Base-by-base conservation (phyloP, 2,113 vertebrate species). In the Urocynchramus pylzowi region DNA sequence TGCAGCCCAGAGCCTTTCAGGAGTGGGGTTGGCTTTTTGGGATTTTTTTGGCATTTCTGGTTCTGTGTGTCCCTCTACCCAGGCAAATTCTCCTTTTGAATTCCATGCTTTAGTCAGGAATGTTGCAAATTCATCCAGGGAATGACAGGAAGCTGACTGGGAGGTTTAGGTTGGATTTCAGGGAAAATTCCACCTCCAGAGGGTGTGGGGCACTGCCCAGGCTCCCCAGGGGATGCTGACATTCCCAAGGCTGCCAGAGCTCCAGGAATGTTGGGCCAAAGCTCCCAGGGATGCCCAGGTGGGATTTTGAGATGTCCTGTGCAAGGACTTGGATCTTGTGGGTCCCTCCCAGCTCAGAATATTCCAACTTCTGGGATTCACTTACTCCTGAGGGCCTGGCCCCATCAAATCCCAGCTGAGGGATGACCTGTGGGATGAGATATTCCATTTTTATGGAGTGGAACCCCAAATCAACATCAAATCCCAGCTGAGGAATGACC, bases 1-100 rank as follows among this genome's bases (percentile, higher is more conserved):
- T 95, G 95, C 95, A 98, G 97, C 93, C 95, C 94, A 49, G 96
- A 96, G 93, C 93, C 87, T 96, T 82, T 56, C 94, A 95, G 79
- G 94, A 88, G 79, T 80, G 94, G 52, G 75, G 83, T 96, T 96
- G 83, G 57, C 30, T 93, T 94, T 78, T 44, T 13, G 11, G 56
- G 37, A 9, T 33, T 50, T 63, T 39, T 45, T 45, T 17, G 91
- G 95, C 93, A 44, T 97, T 97, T 96, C 93, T 97, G 94, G 63
- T 93, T 96, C 93, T 39, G 0, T 37, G 60, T 80, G 41, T 82
- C 69, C 90, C 95, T 90, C 53, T 84, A 16, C 91, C 95, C 74
- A 65, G 90, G 83, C 33, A 52, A 2, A 7, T 80, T 59, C 67
- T 44, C 65, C 33, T 50, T 89, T 74, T 13, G 11, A 28, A 81